A percentile compares a stretch with the other conserved stretches of the same genome.
These are phyloP conservation scores for Epistrophe grossulariae DNA, from an alignment of 2,888 invertebrate genomes.

Conservation along the genomic window DNA sequence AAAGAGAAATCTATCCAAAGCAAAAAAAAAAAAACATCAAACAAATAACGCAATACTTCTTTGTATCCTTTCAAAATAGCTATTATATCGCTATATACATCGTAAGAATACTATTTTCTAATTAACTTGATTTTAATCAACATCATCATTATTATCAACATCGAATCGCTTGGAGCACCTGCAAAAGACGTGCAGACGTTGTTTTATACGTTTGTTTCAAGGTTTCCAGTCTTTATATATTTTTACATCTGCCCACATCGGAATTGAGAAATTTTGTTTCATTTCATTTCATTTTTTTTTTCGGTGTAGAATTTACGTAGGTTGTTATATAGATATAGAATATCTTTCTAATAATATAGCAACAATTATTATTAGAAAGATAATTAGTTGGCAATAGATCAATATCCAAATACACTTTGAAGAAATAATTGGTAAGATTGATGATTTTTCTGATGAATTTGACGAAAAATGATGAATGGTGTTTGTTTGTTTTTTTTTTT, in stretches of 20 bases:
- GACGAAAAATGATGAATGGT: not conserved
- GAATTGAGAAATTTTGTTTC: not conserved
- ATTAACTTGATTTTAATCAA: slow-evolving; percentile 14
- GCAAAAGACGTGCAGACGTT: slow-evolving; percentile 10
- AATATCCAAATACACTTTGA: not conserved
- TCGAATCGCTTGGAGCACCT: not conserved
- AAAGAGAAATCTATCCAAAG: not conserved
- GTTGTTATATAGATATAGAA: not conserved
- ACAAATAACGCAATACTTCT: not conserved
- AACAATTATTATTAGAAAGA: not conserved
- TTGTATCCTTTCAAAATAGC: not conserved
- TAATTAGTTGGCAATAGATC: slow-evolving; percentile 4
- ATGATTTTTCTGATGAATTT: not conserved
- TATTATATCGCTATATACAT: not conserved
- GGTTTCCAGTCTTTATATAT: not conserved
- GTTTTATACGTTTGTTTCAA: not conserved
- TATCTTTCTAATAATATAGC: not conserved
- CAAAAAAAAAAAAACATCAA: not conserved
- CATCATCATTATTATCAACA: not conserved
- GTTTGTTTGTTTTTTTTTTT: not conserved
- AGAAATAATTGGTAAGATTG: not conserved
- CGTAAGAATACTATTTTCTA: not conserved
- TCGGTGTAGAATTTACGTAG: not conserved
- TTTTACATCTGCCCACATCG: not conserved
- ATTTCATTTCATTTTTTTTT: not conserved